Base-by-base conservation (phyloP, 2,888 invertebrate genomes). In the Augochlorella aurata region DNA sequence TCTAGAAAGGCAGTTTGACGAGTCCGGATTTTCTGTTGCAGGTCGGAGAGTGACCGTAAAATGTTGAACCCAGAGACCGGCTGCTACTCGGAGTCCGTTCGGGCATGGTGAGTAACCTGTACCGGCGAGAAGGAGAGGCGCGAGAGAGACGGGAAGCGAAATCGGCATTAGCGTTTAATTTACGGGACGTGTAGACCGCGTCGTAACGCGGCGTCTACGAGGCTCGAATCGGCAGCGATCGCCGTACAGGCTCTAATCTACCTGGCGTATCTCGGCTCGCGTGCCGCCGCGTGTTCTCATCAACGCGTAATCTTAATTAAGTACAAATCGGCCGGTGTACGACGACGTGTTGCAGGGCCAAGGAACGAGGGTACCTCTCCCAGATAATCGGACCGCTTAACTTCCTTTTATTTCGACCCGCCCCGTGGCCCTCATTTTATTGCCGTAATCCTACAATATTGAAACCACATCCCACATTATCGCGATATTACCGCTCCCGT, bases 31-130 rank as follows among this genome's bases (percentile, higher is more conserved):
- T 58, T 71, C 29, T 86, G 82, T 93, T 92, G 12, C 91, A 93
- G 93, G 93, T 89, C 93, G 75, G 93, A 93, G 80, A 93, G 90
- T 83, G 93, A 93, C 71, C 93, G 93, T 82, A 93, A 93, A 91
- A 93, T 93, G 93, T 88, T 93, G 88, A 93, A 92, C 85, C 92
- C 92, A 68, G 93, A 93, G 85, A 90, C 92, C 75, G 91, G 92
- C 82, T 93, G 93, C 88, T 93, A 93, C 85, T 89, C 93, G 79
- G 93, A 93, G 71, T 91, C 93, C 81, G 92, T 93, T 77, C 93
- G 93, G 87, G 91, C 93, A 89, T 93, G 93, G 93, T 93, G 87
- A 93, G 93, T 91, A 76, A 71, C 68, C 24, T 21, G 47, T 77
- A 77, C 68, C 71, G 61, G 71, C 61, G 54, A 76, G 9, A 63